Percentiles rank a stretch among this genome's conserved stretches.
Evolutionary conservation across 2,113 vertebrate species (phyloP).

Genomic region (Theristicus caerulescens): DNA sequence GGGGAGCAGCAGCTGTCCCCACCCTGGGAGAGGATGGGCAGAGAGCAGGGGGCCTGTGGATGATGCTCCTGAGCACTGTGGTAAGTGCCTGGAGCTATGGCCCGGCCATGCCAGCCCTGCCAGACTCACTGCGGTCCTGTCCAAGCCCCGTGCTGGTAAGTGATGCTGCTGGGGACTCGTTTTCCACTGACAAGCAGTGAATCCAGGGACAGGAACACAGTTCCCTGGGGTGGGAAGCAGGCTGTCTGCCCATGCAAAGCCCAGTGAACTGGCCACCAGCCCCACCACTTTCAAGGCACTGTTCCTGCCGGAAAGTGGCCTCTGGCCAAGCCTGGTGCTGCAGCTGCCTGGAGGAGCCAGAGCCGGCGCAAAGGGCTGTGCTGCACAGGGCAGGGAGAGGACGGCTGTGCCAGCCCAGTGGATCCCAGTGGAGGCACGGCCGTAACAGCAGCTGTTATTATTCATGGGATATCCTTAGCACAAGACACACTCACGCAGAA

Average conservation of each 20-base stretch:
- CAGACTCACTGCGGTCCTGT: background rate
- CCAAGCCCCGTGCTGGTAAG: background rate
- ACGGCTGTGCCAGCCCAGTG: rapidly evolving
- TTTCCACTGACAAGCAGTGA: background rate
- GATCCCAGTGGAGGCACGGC: background rate
- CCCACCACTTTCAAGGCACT: rapidly evolving
- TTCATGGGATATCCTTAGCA: background rate
- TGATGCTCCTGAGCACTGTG: background rate
- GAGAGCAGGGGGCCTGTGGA: background rate
- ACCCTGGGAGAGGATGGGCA: rapidly evolving
- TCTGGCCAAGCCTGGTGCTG: background rate
- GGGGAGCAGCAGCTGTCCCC: background rate
- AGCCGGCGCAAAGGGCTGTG: background rate
- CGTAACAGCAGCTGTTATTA: rapidly evolving
- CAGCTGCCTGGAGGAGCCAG: rapidly evolving
- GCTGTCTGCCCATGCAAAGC: background rate
- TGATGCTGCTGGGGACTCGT: background rate
- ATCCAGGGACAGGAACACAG: background rate
- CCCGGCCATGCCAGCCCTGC: background rate
- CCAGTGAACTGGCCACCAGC: rapidly evolving
- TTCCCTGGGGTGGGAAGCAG: background rate
- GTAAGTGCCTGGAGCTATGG: background rate
- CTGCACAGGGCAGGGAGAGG: background rate
- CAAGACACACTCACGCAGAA: background rate
- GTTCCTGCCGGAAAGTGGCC: rapidly evolving